Evolutionary conservation across 1,140 invertebrate genomes (phyloP), one percentile per base, ranked within the genome.

Genomic region (Hylaeus anthracinus): DNA sequence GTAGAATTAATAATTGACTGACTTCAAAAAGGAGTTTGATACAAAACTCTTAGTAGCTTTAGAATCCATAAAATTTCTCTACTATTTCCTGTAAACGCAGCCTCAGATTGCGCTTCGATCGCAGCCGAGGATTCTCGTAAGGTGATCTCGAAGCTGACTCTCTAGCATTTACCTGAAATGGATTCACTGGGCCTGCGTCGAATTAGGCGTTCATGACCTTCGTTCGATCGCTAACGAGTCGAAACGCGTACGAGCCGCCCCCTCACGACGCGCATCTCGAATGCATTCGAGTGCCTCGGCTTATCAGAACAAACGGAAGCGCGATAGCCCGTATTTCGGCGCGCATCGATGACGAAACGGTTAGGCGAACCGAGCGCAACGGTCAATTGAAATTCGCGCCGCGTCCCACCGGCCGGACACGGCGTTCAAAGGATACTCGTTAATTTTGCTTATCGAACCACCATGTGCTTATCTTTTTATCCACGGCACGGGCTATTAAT

Each of bases 271-370:
- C 2, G 26, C 56, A 61, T 74, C 41, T 53, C 48, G 60, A 37
- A 51, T 79, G 79, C 83, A 70, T 77, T 65, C 15, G 48, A 72
- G 56, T 64, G 53, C n/a, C 14, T 41, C 8, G 56, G n/a, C 41
- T 75, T 78, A 79, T 75, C 60, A 10, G 43, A 67, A 15, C 12
- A 0, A 43, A 72, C 74, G 60, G 51, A 67, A 64, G 43, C 51
- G 39, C 37, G 43, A 65, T n/a, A 64, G 45, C 43, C 55, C 51
- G 61, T 45, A 55, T 80, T 76, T 74, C 58, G 26, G 8, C 12
- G 37, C 71, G 14, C 53, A 48, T n/a, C 45, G 10, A 65, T 64
- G 56, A 70, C 56, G 41, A 75, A 83, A 53, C 56, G 53, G 70
- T 79, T 67, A 65, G 61, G 4, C 53, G 39, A 4, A n/a, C 37